Base-by-base conservation (phyloP, 2,797 vertebrate genomes). In the Tarsius wallacei region DNA sequence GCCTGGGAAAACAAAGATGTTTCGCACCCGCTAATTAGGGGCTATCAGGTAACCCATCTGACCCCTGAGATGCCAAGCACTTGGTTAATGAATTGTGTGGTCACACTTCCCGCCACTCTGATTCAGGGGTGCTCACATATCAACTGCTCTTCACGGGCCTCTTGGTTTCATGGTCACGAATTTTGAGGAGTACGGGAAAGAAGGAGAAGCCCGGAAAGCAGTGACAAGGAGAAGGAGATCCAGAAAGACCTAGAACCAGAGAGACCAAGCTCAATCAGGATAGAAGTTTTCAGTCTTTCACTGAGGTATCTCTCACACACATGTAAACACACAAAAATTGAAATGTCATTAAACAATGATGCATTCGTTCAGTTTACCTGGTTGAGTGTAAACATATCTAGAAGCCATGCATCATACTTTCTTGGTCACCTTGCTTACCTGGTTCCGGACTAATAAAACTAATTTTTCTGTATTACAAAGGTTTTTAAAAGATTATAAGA, bases 21-120 rank as follows among this genome's bases (percentile, higher is more conserved):
- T 94, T 95, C 91, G 82, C 81, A 51, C 94, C 61, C 26, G 1
- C 31, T 98, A 97, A 98, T 96, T 71, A 31, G 97, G 97, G 93
- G 97, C 11, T 96, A 88, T 98, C 93, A 86, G 94, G 96, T 91
- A 91, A 95, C 94, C 98, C 98, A 98, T 97, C 91, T 96, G 98
- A 98, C 88, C 96, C 95, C 81, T 68, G 73, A 28, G 93, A 98
- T 94, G 90, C 86, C 91, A 94, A 97, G 97, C 96, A 97, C 96
- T 97, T 97, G 96, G 82, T 49, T 91, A 80, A 96, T 28, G 73
- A 97, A 95, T 97, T 98, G 98, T 98, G 97, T 97, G 98, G 82
- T 98, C 95, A 97, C 97, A 47, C 83, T 28, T 49, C 94, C 97
- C 63, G 57, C 49, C 64, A 22, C 42, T 96, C 66, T 14, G 74